Evolutionary conservation across 2,113 vertebrate species (phyloP), one percentile per base, ranked within the genome.

Genomic region (Malurus cyaneus): DNA sequence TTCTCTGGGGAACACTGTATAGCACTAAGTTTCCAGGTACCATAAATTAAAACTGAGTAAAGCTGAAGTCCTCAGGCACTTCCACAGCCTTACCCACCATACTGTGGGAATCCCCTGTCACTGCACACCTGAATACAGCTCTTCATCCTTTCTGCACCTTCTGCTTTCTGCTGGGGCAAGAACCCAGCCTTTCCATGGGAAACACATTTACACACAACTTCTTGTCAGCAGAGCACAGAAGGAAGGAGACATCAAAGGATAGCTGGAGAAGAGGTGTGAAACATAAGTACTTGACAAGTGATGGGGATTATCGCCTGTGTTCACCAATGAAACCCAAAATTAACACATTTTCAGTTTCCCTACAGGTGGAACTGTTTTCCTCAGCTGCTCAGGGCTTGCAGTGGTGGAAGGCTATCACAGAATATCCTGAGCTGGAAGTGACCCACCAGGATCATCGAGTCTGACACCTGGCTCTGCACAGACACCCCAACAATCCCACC

Each of bases 111-210:
- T 80, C n/a, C 56, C 15, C 18, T 42, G 29, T 52, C 25, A 0
- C 2, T 76, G 16, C 13, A 14, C 8, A 4, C 18, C 1, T 44
- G 39, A 44, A 10, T 57, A 13, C 29, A 41, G 1, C 44, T 44
- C 6, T 34, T 31, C 3, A 1, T 41, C 11, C 1, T 8, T 49
- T 42, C 53, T 74, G 2, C 24, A 34, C 18, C 9, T 36, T 8
- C 42, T 15, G 0, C 9, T n/a, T 36, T 16, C 25, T 26, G 19
- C 17, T 3, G 11, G 17, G 15, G 71, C n/a, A 47, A 31, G 24
- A 82, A 29, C 13, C 3, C 0, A 0, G 14, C 34, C 7, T 65
- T 77, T 64, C n/a, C 31, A 0, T 3, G 36, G 26, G 44, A 47
- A 80, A 44, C 67, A 77, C 20, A 36, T 77, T 47, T 13, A 21